These are phyloP conservation scores for Picus viridis DNA, from an alignment of 2,797 vertebrate species.

Conservation along the genomic window DNA sequence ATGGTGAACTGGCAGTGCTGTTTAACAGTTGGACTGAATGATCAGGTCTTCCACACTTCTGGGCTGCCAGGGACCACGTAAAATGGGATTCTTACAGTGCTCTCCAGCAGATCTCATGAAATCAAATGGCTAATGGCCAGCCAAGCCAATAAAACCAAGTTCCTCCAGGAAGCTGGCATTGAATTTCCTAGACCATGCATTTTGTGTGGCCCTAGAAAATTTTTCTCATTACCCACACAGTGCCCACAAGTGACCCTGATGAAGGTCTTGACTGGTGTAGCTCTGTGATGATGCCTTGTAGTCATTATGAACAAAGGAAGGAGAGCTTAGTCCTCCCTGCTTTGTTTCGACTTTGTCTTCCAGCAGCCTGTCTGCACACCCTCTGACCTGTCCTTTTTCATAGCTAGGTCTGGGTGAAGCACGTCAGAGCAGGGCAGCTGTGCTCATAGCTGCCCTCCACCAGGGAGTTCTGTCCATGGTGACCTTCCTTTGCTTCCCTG, in stretches of 20 bases:
- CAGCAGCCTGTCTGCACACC: neutral
- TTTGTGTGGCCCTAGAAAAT: neutral
- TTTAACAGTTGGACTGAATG: too few species aligned
- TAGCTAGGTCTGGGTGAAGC: neutral
- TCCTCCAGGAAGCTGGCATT: neutral
- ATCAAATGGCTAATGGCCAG: neutral
- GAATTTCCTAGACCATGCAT: neutral
- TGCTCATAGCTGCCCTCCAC: neutral
- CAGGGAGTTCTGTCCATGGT: neutral
- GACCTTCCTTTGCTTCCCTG: neutral
- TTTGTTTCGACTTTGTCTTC: neutral
- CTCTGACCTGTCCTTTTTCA: neutral
- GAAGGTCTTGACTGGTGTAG: neutral
- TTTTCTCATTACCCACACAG: fast-evolving
- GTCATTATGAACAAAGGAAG: neutral
- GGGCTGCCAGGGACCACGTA: neutral
- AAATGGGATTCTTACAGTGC: neutral
- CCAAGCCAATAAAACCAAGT: neutral
- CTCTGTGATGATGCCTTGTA: neutral
- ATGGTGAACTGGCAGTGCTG: too few species aligned
- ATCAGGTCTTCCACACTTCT: too few species aligned
- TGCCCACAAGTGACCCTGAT: neutral
- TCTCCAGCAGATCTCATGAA: neutral
- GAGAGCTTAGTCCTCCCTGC: neutral
- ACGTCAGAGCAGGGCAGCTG: neutral